Evolutionary conservation across 1,140 invertebrate genomes (phyloP).

Genomic region (Delia radicum): DNA sequence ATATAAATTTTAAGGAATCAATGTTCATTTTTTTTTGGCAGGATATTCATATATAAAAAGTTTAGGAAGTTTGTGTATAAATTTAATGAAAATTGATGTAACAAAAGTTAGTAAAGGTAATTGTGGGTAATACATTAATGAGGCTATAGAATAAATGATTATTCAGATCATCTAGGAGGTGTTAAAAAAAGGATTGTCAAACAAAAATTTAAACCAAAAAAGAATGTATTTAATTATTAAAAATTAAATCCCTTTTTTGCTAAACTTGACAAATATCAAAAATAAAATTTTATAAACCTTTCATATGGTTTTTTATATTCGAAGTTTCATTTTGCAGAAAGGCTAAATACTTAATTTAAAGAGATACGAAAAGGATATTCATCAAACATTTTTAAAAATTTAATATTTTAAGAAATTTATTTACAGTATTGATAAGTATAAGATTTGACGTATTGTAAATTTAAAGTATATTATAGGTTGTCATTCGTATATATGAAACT

Average conservation of each 20-base stretch:
- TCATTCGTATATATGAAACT: no score
- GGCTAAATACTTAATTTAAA: no score
- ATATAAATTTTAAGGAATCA: slow-evolving; percentile 8
- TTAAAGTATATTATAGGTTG: no score
- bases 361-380: no score
- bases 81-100: slow-evolving; percentile 56
- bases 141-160: not conserved
- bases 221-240: not conserved
- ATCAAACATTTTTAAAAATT: no score
- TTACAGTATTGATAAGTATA: no score
- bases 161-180: not conserved
- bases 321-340: no score
- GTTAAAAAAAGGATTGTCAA: not conserved
- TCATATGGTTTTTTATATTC: no score
- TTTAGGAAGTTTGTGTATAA: not conserved
- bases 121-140: slow-evolving; percentile 54
- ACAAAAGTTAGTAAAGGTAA: slow-evolving; percentile 55
- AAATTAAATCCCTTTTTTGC: not conserved
- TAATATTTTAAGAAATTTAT: no score
- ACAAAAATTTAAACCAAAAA: not conserved
- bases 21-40: slow-evolving; percentile 14
- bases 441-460: no score
- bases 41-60: not conserved
- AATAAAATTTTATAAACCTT: no score
- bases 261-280: not conserved